These are phyloP conservation scores for Drosophila grimshawi DNA, from an alignment of 1,140 invertebrate species.

Conservation along the genomic window DNA sequence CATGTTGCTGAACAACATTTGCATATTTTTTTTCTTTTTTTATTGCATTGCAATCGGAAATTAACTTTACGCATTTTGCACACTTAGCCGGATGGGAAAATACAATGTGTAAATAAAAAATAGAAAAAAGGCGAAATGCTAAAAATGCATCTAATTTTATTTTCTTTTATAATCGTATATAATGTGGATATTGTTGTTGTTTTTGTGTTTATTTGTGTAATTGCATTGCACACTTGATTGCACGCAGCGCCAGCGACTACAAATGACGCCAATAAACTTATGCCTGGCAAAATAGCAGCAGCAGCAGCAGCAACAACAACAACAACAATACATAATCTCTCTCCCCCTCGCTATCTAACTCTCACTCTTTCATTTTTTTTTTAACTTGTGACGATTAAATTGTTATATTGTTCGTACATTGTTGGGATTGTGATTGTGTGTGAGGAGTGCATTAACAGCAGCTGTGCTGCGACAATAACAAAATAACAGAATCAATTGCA, in stretches of 20 bases:
- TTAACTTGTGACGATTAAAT: constrained; percentile 26
- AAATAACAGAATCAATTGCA: constrained; percentile 44
- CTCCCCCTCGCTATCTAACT: constrained; percentile 7
- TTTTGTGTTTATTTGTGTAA: constrained; percentile 70
- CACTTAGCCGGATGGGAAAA: constrained; percentile 57
- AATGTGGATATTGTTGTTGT: constrained; percentile 33
- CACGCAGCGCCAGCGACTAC: constrained; percentile 48
- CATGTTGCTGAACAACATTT: constrained; percentile 53
- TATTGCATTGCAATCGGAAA: constrained; percentile 57
- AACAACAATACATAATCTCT: background rate
- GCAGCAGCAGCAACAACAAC: constrained; percentile 12
- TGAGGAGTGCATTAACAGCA: constrained; percentile 44
- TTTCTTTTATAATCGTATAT: constrained; percentile 69
- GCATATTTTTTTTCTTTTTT: constrained; percentile 20
- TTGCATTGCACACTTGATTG: constrained; percentile 80
- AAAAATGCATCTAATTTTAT: constrained; percentile 27
- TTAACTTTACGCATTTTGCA: constrained; percentile 61
- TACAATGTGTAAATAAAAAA: constrained; percentile 46
- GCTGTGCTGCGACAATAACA: constrained; percentile 10
- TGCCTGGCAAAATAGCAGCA: constrained; percentile 40
- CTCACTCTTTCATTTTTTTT: background rate
- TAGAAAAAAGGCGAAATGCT: constrained; percentile 26
- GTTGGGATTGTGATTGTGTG: constrained; percentile 32
- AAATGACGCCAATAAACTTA: constrained; percentile 70
- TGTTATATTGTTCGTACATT: constrained; percentile 37